Evolutionary conservation across 2,888 invertebrate species (phyloP), one percentile per base, ranked within the genome.

Genomic region (Carterocephalus palaemon): DNA sequence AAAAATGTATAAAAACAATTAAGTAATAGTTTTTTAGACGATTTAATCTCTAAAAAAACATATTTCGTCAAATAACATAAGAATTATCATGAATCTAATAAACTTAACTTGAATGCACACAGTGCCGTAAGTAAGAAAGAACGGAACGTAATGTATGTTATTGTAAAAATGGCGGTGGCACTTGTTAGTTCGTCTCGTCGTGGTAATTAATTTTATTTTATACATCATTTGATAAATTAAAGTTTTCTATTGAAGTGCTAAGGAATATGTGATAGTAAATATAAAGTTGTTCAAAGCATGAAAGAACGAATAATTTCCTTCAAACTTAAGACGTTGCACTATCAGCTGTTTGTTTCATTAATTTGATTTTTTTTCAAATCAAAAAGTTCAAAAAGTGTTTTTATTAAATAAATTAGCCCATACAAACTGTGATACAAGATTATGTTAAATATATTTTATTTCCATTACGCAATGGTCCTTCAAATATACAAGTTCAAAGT

Each of bases 121-220:
- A n/a, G 22, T 4, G 17, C 10, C 32, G 19, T 32, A 15, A 28
- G 15, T 15, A 6, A 6, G 13, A 38, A 20, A 46, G 33, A 46
- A 40, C 47, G 40, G 50, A 60, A 51, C 46, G 67, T 54, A 73
- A 66, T 64, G 65, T 58, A 60, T 67, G 68, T 69, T 68, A 60
- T 64, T 60, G 15, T 53, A 56, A 65, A 75, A 60, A 86, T 85
- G 86, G 85, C 85, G 74, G 75, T 63, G 68, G 80, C 75, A 60
- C 70, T 86, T 79, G 86, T 85, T 83, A 84, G 83, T 83, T 85
- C 86, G 86, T 73, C 86, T 84, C 86, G 83, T 76, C 75, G 83
- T 82, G 85, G 86, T 86, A 85, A 85, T 74, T 76, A 75, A 71
- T 51, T 15, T 65, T 66, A 61, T 53, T 67, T 75, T 68, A 36